Evolutionary conservation across 2,797 vertebrate species (phyloP), one percentile per base, ranked within the genome.

Genomic region (Gymnoscopelus braueri): DNA sequence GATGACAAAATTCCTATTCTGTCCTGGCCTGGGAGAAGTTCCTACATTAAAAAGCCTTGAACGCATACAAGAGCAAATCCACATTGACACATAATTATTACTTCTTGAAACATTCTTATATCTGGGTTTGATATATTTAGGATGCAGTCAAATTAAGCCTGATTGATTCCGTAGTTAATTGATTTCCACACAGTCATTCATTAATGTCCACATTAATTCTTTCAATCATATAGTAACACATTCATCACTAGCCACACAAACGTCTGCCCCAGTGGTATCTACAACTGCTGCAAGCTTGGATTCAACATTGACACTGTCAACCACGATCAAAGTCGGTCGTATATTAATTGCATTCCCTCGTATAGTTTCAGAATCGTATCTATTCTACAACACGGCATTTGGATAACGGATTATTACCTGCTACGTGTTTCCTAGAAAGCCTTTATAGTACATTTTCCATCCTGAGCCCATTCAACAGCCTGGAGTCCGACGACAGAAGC

Each of bases 391-490:
- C 3, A 15, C 1, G 3, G 0, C 0, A 11, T 7, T 9, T 1
- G 47, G 54, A 8, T 5, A 2, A 0, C 7, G 14, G 23, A 15
- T 26, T 1, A 2, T 82, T 90, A 95, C 94, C 93, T 93, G 80
- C 39, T 39, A 62, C n/a, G 53, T 71, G 76, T 74, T 80, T 71
- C 68, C 71, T 77, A 75, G 72, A 48, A 67, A 71, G 39, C 70
- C 72, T 70, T 83, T 72, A 79, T 13, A 39, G 74, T n/a, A 72
- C 84, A 91, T 88, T 79, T 86, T 81, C 84, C 89, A 75, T 83
- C 66, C 5, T 65, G 56, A 24, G 63, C 70, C 59, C 39, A 55
- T 50, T 49, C 12, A 23, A 57, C 65, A 4, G 64, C 53, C 49
- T 6, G 60, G 14, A 44, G 54, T 71, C 56, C 64, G 0, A 67